Base-by-base conservation (phyloP, 2,797 vertebrate genomes). In the Agapornis canus region DNA sequence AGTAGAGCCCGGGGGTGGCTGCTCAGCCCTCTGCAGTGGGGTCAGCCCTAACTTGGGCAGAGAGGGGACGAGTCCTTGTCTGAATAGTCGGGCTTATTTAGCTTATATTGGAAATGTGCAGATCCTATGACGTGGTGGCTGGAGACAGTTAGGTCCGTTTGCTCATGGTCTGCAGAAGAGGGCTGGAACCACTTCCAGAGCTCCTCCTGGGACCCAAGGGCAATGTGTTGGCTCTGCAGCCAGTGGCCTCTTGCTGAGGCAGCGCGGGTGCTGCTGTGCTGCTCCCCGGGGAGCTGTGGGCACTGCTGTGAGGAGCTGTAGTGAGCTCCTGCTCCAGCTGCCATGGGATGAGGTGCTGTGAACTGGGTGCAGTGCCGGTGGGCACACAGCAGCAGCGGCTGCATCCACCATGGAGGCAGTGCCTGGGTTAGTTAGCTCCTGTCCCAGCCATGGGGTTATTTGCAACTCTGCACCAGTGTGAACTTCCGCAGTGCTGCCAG, bases 71-170 rank as follows among this genome's bases (percentile, higher is more conserved):
- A 8, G 51, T 72, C 57, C 37, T 51, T 6, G 2, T 40, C 61
- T 81, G 89, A 64, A 32, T 29, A n/a, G 13, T 65, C 18, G 9
- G 17, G 5, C 21, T 49, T 45, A 2, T 31, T 54, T 17, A 22
- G 35, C 27, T 5, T 42, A 0, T n/a, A 0, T 4, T 15, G 77
- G 35, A n/a, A 47, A 32, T 19, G 7, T 26, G 48, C 14, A 16
- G 5, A 20, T 48, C 19, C 31, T 31, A 0, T 47, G 2, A 32
- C 10, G 10, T 25, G 60, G n/a, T 48, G 78, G 60, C 51, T 78
- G 49, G 39, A 26, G 51, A 6, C 10, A 8, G 0, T 26, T 39
- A 23, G 29, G 20, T 54, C 40, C 2, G 0, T 23, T 12, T 61
- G 59, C 12, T 29, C 21, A 11, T 31, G 42, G 61, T 47, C 21